Evolutionary conservation across 1,140 invertebrate genomes (phyloP).

Genomic region (Danaus plexippus): DNA sequence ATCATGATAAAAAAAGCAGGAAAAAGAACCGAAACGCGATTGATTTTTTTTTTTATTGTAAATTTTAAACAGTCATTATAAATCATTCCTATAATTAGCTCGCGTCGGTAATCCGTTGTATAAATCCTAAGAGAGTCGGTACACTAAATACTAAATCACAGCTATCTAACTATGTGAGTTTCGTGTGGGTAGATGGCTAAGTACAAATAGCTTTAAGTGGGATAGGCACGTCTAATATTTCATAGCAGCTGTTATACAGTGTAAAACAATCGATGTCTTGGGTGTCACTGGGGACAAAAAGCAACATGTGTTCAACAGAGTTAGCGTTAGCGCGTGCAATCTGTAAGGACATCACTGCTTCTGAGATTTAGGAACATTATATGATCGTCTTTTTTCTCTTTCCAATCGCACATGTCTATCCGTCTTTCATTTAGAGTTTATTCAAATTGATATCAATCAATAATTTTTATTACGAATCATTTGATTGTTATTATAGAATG

Average conservation of each 20-base stretch:
- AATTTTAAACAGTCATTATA: conserved; percentile 20
- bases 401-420: no score
- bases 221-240: conserved; percentile 43
- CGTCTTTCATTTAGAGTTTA: no score
- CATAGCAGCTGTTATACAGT: conserved; percentile 42
- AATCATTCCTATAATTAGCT: conserved; percentile 46
- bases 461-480: no score
- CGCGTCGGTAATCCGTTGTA: conserved; percentile 28
- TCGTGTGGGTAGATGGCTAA: conserved; percentile 46
- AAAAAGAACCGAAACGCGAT: no score
- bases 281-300: conserved; percentile 38
- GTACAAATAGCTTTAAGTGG: conserved; percentile 39
- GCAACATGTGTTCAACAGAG: conserved; percentile 47
- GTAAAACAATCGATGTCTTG: conserved; percentile 50
- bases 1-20: no score
- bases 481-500: no score
- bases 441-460: no score
- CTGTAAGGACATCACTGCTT: not conserved
- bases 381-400: no score
- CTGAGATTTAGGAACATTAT: no score
- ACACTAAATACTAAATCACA: conserved; percentile 51
- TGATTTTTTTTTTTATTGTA: no score
- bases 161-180: conserved; percentile 47
- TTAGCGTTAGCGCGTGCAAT: conserved; percentile 40
- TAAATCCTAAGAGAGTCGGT: conserved; percentile 38